These are phyloP conservation scores for Hoplodrina blanda DNA, from an alignment of 2,888 invertebrate species.

Conservation along the genomic window DNA sequence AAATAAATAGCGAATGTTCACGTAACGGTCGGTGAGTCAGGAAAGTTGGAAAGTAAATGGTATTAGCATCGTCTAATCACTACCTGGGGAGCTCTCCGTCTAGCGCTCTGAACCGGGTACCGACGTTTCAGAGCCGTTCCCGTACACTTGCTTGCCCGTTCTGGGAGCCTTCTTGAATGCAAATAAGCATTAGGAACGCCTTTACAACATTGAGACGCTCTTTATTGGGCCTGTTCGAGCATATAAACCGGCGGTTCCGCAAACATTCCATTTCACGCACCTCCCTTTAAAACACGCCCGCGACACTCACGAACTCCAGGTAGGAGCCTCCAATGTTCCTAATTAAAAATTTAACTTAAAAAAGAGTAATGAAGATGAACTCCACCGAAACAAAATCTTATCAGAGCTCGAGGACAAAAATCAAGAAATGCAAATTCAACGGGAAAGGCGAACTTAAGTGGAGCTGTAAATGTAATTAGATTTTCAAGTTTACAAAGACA, in stretches of 20 bases:
- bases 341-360: constrained; percentile 64
- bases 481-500: constrained; percentile 90
- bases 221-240: constrained; percentile 86
- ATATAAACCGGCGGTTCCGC: constrained; percentile 80
- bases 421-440: constrained; percentile 87
- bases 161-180: constrained; percentile 88
- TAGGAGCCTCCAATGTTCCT: constrained; percentile 58
- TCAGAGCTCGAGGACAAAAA: constrained; percentile 80
- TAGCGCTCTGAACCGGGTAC: constrained; percentile 78
- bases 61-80: constrained; percentile 90
- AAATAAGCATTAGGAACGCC: constrained; percentile 89
- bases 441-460: constrained; percentile 85
- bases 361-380: constrained; percentile 71
- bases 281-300: constrained; percentile 66
- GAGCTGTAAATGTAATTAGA: constrained; percentile 90
- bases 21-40: constrained; percentile 87
- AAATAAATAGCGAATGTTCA: constrained; percentile 86
- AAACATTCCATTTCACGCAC: constrained; percentile 78
- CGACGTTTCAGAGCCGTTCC: constrained; percentile 78
- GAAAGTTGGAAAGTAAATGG: constrained; percentile 89
- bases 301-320: constrained; percentile 58
- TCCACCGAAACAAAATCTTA: constrained; percentile 77
- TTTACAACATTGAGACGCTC: constrained; percentile 87
- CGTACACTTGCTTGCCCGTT: constrained; percentile 86
- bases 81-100: constrained; percentile 87